A percentile compares a stretch with the other conserved stretches of the same genome.
Conservation (phyloP, 2,797 vertebrate species). For the Limosa lapponica region DNA sequence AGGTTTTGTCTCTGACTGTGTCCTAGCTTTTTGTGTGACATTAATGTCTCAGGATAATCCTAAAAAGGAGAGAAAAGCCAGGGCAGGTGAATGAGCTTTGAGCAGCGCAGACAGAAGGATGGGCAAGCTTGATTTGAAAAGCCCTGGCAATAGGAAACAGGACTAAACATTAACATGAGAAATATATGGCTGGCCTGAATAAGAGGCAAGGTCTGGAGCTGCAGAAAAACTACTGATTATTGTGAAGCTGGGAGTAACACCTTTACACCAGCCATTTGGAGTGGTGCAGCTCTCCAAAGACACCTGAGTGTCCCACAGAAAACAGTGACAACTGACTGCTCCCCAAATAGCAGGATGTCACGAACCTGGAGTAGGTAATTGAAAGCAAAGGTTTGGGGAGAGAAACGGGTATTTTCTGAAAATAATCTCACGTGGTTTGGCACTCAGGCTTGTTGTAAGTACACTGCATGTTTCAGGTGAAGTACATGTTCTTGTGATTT, state of each 20-base stretch:
- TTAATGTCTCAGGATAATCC: not conserved
- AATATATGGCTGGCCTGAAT: not conserved
- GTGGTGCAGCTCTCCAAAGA: not conserved
- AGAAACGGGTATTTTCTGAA: not conserved
- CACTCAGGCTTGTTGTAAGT: not conserved
- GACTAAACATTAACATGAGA: not conserved
- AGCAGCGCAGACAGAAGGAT: not conserved
- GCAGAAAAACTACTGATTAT: not conserved
- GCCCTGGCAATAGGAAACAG: not conserved
- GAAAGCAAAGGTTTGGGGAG: not conserved
- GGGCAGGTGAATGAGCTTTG: not conserved
- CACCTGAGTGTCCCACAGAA: not conserved
- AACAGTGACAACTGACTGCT: not conserved
- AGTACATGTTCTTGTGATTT: not conserved
- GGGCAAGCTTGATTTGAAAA: not conserved
- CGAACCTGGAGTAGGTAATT: not conserved
- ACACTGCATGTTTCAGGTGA: not conserved
- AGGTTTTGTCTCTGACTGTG: not conserved
- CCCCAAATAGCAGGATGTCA: not conserved
- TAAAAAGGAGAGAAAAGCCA: not conserved
- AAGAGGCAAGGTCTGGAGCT: not conserved
- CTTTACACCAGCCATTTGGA: not conserved
- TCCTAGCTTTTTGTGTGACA: not conserved
- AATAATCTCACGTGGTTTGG: not conserved
- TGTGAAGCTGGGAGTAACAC: not conserved